Conservation (phyloP, 2,888 invertebrate genomes). For the Drosophila heteroneura region DNA sequence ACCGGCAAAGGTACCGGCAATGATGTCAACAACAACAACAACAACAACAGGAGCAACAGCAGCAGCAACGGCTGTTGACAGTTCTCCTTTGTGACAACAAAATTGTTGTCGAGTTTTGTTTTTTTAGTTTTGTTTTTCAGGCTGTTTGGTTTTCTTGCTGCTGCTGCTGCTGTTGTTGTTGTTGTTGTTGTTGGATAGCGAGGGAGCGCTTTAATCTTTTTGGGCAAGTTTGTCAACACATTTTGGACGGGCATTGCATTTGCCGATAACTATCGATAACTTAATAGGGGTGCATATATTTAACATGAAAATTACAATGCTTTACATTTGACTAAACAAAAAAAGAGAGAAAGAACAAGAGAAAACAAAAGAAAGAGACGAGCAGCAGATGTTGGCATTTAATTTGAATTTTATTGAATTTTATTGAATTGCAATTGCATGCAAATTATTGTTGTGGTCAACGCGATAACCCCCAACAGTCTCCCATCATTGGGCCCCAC, state of each 20-base stretch:
- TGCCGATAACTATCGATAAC: slow-evolving; percentile 63
- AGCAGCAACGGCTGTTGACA: slow-evolving; percentile 61
- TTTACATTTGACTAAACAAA: slow-evolving; percentile 34
- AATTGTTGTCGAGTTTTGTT: slow-evolving; percentile 65
- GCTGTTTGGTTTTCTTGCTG: not conserved
- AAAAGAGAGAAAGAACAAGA: not conserved
- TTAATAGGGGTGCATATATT: slow-evolving; percentile 53
- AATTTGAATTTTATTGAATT: slow-evolving; percentile 75
- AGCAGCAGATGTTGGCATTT: slow-evolving; percentile 51
- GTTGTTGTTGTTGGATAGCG: not conserved
- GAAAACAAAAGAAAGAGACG: not conserved
- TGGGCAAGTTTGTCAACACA: slow-evolving; percentile 75
- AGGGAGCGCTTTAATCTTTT: slow-evolving; percentile 50
- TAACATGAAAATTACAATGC: slow-evolving; percentile 43
- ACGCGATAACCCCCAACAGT: not conserved
- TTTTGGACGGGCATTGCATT: slow-evolving; percentile 55
- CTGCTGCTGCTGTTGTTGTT: slow-evolving; percentile 6
- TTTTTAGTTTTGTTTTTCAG: slow-evolving; percentile 18
- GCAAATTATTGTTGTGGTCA: slow-evolving; percentile 53
- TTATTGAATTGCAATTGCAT: slow-evolving; percentile 77
- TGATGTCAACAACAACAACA: slow-evolving; percentile 24
- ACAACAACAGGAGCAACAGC: slow-evolving; percentile 10
- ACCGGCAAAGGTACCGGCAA: slow-evolving; percentile 50
- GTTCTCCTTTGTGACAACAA: slow-evolving; percentile 76
- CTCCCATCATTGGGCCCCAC: not conserved